Percentiles rank a stretch among this genome's conserved stretches.
phyloP scores from a whole-genome alignment of 2,888 invertebrate species.

The Thereva nobilitata region DNA sequence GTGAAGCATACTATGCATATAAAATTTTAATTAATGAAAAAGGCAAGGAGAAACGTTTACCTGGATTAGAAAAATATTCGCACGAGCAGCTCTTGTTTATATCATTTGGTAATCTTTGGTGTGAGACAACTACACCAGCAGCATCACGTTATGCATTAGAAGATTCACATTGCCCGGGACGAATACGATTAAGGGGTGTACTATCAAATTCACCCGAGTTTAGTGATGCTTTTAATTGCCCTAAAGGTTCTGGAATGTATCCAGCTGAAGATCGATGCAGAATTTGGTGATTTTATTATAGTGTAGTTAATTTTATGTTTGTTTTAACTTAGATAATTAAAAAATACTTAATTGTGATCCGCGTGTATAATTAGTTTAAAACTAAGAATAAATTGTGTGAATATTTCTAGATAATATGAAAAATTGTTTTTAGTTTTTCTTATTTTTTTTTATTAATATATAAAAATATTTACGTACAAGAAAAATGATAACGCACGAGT shows the following conservation, averaged over 20 bases:
- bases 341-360: background rate
- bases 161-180: slow-evolving; percentile 76
- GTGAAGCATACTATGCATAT: slow-evolving; percentile 73
- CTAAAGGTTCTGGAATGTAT: slow-evolving; percentile 62
- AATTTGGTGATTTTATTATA: slow-evolving; percentile 58
- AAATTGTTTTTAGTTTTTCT: too few relatives aligned
- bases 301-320: slow-evolving; percentile 14
- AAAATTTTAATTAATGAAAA: slow-evolving; percentile 62
- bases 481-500: too few relatives aligned
- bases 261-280: slow-evolving; percentile 60
- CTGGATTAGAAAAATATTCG: slow-evolving; percentile 72
- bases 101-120: slow-evolving; percentile 85
- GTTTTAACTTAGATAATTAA: slow-evolving; percentile 9
- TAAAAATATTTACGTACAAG: too few relatives aligned
- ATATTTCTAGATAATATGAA: too few relatives aligned
- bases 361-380: too few relatives aligned
- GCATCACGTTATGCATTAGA: slow-evolving; percentile 67
- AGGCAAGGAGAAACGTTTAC: slow-evolving; percentile 67
- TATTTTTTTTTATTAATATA: too few relatives aligned
- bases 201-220: slow-evolving; percentile 76
- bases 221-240: slow-evolving; percentile 66
- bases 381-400: too few relatives aligned
- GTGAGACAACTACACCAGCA: slow-evolving; percentile 71
- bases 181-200: slow-evolving; percentile 69
- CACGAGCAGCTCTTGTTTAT: slow-evolving; percentile 80